Evolutionary conservation across 2,888 invertebrate genomes (phyloP).

Genomic region (Leucophora obtusa): DNA sequence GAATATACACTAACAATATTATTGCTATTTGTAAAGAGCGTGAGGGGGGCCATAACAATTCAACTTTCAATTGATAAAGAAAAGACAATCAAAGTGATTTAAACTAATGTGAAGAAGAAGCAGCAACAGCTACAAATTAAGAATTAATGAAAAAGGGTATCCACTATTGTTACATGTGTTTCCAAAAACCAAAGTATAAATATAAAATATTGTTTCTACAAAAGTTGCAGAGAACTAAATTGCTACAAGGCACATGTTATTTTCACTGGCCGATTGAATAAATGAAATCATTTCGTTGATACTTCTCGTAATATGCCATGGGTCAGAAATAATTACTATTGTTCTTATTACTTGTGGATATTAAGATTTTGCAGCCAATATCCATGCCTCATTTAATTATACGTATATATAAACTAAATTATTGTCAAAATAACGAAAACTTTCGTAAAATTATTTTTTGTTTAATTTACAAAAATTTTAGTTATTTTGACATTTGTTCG

Average conservation of each 20-base stretch:
- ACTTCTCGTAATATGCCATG: not conserved
- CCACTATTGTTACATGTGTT: constrained; percentile 45
- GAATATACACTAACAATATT: constrained; percentile 21
- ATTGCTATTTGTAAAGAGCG: constrained; percentile 16
- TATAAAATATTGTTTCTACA: constrained; percentile 38
- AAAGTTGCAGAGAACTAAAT: constrained; percentile 16
- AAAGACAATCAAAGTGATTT: constrained; percentile 58
- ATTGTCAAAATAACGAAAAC: no score
- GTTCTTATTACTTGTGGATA: no score
- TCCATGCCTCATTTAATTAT: no score
- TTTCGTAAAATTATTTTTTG: no score
- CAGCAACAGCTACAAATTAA: constrained; percentile 33
- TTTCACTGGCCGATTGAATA: constrained; percentile 48
- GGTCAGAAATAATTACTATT: not conserved
- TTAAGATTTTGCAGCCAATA: no score
- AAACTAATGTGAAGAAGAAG: constrained; percentile 40
- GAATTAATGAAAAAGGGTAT: not conserved
- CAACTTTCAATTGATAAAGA: constrained; percentile 48
- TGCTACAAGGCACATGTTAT: constrained; percentile 50
- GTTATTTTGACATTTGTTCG: no score
- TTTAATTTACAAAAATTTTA: no score
- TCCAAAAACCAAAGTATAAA: constrained; percentile 41
- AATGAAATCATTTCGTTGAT: constrained; percentile 7
- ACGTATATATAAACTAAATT: no score
- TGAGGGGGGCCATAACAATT: constrained; percentile 26